A percentile compares a stretch with the other conserved stretches of the same genome.
Evolutionary conservation across 2,113 vertebrate species (phyloP).

Genomic region (Lepus timidus): DNA sequence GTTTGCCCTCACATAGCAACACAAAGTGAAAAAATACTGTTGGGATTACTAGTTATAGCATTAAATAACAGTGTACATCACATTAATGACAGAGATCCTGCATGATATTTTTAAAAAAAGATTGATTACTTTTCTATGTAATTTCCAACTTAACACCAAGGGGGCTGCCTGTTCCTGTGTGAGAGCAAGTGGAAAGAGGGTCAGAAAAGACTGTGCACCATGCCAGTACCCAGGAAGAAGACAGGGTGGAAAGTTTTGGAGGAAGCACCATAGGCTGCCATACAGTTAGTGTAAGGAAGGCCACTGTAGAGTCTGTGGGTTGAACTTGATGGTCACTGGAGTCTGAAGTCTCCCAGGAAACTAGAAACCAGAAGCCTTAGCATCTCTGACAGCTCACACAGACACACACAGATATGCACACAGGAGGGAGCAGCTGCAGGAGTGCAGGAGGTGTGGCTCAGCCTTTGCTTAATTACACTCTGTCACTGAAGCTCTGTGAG

Average conservation of each 20-base stretch:
- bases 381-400: not conserved
- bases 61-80: too few relatives aligned
- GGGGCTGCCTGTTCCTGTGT: not conserved
- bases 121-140: too few relatives aligned
- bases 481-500: too few relatives aligned
- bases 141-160: too few relatives aligned
- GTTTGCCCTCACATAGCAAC: too few relatives aligned
- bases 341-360: not conserved
- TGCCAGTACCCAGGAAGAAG: not conserved
- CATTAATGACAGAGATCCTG: too few relatives aligned
- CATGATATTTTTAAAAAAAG: too few relatives aligned
- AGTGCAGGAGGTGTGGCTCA: not conserved
- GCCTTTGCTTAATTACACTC: not conserved
- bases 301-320: not conserved
- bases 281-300: not conserved
- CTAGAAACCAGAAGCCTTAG: accelerated
- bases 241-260: not conserved
- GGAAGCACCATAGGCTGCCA: accelerated
- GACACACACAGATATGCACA: not conserved
- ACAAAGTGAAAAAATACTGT: too few relatives aligned
- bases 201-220: not conserved
- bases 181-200: not conserved
- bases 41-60: too few relatives aligned
- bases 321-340: not conserved
- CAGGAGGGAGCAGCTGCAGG: not conserved